Evolutionary conservation across 2,113 vertebrate species (phyloP).

Genomic region (Mirza zaza): DNA sequence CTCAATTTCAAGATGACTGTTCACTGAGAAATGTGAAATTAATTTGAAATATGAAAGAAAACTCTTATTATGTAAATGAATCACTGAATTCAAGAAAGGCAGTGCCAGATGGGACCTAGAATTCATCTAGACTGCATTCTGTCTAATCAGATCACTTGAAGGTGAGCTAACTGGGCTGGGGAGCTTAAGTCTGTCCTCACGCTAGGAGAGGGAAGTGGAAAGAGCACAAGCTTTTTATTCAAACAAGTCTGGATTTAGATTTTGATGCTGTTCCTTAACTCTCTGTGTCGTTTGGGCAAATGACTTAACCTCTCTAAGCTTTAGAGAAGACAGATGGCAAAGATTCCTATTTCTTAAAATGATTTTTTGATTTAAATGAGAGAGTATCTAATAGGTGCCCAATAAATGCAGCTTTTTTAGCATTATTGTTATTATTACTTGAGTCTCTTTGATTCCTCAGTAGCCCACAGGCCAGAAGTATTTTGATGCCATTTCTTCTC

Average conservation of each 20-base stretch:
- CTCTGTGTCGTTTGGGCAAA: neutral
- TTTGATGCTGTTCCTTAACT: neutral
- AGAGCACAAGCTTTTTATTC: neutral
- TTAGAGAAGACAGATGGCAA: neutral
- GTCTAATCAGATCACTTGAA: neutral
- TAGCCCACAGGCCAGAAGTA: neutral
- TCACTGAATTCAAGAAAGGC: neutral
- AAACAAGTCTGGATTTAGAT: neutral
- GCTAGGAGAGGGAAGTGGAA: neutral
- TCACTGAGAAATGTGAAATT: slow-evolving; percentile 27
- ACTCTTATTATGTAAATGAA: neutral
- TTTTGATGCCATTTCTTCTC: neutral
- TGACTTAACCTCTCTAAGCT: neutral
- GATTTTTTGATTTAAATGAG: neutral
- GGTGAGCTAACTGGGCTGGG: neutral
- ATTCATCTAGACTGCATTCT: neutral
- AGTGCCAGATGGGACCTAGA: neutral
- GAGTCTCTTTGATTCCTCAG: neutral
- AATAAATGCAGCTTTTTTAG: neutral
- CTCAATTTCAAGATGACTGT: neutral
- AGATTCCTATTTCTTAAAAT: neutral
- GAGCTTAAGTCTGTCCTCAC: neutral
- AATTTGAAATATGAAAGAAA: slow-evolving; percentile 11
- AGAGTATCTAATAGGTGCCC: neutral
- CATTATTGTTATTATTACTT: neutral